phyloP scores from a whole-genome alignment of 2,113 vertebrate genomes.

The Channa argus region DNA sequence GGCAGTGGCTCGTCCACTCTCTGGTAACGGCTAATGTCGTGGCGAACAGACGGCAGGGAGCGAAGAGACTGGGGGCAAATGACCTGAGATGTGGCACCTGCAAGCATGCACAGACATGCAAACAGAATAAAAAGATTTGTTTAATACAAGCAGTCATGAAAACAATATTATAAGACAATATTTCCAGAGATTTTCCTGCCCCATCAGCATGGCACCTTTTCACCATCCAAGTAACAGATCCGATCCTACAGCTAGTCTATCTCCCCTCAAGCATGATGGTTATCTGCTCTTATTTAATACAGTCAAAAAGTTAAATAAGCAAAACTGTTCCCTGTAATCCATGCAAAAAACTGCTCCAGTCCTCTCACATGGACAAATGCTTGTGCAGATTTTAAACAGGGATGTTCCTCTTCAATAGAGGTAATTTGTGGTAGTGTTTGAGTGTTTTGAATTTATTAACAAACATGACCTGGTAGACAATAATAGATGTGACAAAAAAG shows the following conservation, averaged over 20 bases:
- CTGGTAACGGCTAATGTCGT: conserved; percentile 95
- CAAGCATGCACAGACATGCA: background rate
- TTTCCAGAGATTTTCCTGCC: background rate
- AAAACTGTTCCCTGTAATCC: conserved; percentile 3
- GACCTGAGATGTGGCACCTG: conserved; percentile 77
- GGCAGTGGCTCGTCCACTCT: conserved; percentile 96
- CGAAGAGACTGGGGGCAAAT: conserved; percentile 90
- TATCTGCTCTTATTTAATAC: background rate
- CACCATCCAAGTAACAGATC: too few relatives aligned
- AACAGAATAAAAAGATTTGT: too few relatives aligned
- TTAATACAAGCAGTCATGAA: background rate
- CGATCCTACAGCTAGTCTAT: background rate
- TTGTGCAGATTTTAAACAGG: too few relatives aligned
- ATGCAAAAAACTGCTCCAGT: background rate
- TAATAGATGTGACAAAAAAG: too few relatives aligned
- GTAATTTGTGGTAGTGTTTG: too few relatives aligned
- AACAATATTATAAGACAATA: background rate
- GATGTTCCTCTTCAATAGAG: too few relatives aligned
- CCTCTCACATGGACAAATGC: too few relatives aligned
- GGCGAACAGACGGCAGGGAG: conserved; percentile 91
- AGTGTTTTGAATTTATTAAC: too few relatives aligned
- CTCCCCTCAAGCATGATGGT: background rate
- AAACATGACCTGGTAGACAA: too few relatives aligned
- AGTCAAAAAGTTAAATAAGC: too few relatives aligned
- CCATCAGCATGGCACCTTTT: too few relatives aligned